These are phyloP conservation scores for Panopea generosa DNA, from an alignment of 2,888 invertebrate genomes.

Conservation along the genomic window DNA sequence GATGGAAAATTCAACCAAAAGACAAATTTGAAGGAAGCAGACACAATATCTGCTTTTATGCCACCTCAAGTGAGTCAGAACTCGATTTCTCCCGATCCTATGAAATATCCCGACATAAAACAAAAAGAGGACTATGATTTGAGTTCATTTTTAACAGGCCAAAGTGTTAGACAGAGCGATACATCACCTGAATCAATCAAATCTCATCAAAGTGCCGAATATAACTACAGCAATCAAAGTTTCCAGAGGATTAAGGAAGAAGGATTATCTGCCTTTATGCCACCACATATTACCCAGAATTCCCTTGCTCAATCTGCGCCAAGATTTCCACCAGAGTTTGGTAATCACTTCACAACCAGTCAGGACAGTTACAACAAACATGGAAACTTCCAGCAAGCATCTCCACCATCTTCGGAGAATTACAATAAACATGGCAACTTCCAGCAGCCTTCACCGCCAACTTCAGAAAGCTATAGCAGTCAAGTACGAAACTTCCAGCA, in stretches of 20 bases:
- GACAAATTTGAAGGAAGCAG: neutral
- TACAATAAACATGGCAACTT: too few species aligned
- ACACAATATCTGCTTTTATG: neutral
- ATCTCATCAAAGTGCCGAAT: slow-evolving; percentile 19
- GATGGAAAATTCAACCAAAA: slow-evolving; percentile 6
- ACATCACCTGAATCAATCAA: slow-evolving; percentile 19
- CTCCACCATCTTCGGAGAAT: slow-evolving; percentile 12
- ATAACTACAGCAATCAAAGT: slow-evolving; percentile 9
- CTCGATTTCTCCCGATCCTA: slow-evolving; percentile 16
- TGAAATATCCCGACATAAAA: slow-evolving; percentile 1
- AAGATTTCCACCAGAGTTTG: slow-evolving; percentile 38
- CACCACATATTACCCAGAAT: slow-evolving; percentile 6
- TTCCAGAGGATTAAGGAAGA: slow-evolving; percentile 17
- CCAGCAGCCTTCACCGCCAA: too few species aligned
- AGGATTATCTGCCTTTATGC: slow-evolving; percentile 19
- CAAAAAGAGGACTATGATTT: slow-evolving; percentile 1
- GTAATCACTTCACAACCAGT: slow-evolving; percentile 21
- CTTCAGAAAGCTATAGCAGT: too few species aligned
- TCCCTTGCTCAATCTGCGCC: too few species aligned
- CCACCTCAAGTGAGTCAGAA: neutral
- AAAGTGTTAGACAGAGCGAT: neutral
- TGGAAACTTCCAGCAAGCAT: neutral
- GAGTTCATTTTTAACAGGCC: neutral
- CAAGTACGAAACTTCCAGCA: too few species aligned
- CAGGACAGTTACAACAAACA: neutral